phyloP scores from a whole-genome alignment of 2,888 invertebrate genomes.

The Andrena flavipes region DNA sequence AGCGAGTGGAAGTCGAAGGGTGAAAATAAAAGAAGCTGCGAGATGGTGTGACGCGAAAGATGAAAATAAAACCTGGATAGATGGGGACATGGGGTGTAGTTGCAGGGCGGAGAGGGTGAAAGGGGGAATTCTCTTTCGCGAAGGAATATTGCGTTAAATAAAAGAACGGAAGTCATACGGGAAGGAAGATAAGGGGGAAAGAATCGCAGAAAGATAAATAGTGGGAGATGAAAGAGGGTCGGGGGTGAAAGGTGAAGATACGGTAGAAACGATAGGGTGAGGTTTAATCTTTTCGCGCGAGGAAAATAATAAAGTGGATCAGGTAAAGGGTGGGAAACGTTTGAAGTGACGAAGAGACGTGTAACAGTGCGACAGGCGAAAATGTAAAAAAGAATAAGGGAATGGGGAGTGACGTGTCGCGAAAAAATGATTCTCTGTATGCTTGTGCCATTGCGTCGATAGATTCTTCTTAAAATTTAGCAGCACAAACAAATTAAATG shows the following conservation, averaged over 20 bases:
- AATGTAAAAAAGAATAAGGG: constrained; percentile 9
- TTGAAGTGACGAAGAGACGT: background rate
- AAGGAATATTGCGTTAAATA: constrained; percentile 46
- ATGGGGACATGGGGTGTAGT: background rate
- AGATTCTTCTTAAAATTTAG: too few species aligned
- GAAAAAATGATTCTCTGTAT: background rate
- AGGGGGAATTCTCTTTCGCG: background rate
- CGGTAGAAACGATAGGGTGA: constrained; percentile 42
- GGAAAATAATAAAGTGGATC: constrained; percentile 50
- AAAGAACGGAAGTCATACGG: constrained; percentile 44
- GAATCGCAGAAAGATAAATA: constrained; percentile 52
- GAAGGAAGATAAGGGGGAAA: constrained; percentile 47
- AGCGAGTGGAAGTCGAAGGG: background rate
- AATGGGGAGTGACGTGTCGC: background rate
- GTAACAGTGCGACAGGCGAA: background rate
- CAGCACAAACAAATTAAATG: too few species aligned
- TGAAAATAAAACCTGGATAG: background rate
- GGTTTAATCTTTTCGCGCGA: constrained; percentile 47
- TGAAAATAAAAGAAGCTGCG: background rate
- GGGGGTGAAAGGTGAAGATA: constrained; percentile 45
- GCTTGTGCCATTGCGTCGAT: too few species aligned
- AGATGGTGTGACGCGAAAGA: background rate
- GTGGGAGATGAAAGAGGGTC: constrained; percentile 50
- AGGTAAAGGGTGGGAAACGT: background rate
- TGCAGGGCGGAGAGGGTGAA: too few species aligned